Evolutionary conservation across 2,797 vertebrate genomes (phyloP).

Genomic region (Paratrypauchen microcephalus): DNA sequence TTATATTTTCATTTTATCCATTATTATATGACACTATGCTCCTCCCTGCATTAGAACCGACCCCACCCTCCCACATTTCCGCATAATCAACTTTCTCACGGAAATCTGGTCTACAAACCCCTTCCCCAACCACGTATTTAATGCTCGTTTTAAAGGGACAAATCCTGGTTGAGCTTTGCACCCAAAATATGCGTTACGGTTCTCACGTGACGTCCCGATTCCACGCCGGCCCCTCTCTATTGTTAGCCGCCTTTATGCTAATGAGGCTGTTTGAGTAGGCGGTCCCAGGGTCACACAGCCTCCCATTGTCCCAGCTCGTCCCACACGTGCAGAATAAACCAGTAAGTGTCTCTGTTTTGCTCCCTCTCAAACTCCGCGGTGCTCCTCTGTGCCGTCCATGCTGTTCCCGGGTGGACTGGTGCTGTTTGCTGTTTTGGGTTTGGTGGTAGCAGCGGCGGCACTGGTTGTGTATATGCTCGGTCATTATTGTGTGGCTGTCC

Average conservation of each 20-base stretch:
- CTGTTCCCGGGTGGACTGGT: conserved; percentile 52
- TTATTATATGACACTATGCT: conserved; percentile 15
- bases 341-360: conserved; percentile 41
- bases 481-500: conserved; percentile 65
- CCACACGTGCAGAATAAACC: conserved; percentile 66
- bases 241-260: conserved; percentile 64
- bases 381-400: conserved; percentile 50
- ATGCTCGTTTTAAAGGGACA: background rate
- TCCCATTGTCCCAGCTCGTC: conserved; percentile 65
- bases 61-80: conserved; percentile 37
- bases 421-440: conserved; percentile 55
- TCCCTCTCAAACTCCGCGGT: background rate
- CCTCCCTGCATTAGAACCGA: conserved; percentile 39
- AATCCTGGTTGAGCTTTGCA: background rate
- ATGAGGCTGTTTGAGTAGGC: conserved; percentile 59
- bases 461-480: conserved; percentile 54
- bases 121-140: background rate
- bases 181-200: background rate
- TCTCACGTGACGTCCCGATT: conserved; percentile 23
- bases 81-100: conserved; percentile 47
- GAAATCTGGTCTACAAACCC: conserved; percentile 20
- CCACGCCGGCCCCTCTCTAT: conserved; percentile 45
- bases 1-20: background rate
- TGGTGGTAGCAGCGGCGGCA: conserved; percentile 46
- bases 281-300: conserved; percentile 61